phyloP scores from a whole-genome alignment of 2,113 vertebrate species.

The Brachyistius frenatus region DNA sequence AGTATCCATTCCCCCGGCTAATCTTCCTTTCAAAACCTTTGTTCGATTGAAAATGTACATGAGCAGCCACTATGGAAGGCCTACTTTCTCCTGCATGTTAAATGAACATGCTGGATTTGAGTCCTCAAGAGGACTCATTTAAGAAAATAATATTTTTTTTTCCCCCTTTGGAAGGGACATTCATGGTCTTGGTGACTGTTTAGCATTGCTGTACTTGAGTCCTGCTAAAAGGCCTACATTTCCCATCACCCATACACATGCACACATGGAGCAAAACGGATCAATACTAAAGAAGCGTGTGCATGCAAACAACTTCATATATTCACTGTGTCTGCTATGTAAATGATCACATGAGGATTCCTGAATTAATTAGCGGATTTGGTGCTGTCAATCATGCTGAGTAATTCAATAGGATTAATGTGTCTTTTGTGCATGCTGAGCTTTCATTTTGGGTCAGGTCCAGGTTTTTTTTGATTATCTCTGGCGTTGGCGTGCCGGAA shows the following conservation, averaged over 20 bases:
- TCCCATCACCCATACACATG: conserved; percentile 6
- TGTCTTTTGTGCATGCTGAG: conserved; percentile 70
- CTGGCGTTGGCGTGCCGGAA: conserved; percentile 17
- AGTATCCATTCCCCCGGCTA: conserved; percentile 28
- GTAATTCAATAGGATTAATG: conserved; percentile 68
- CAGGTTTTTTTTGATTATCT: conserved; percentile 71
- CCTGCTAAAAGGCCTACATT: conserved; percentile 15
- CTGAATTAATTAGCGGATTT: conserved; percentile 62
- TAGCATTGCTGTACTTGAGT: conserved; percentile 5
- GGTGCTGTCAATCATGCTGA: conserved; percentile 65
- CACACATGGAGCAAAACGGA: conserved; percentile 17
- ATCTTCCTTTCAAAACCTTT: conserved; percentile 40
- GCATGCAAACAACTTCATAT: conserved; percentile 32
- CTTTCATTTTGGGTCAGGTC: conserved; percentile 71
- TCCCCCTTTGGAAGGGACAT: not conserved
- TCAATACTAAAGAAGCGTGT: conserved; percentile 21
- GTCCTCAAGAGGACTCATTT: conserved; percentile 35
- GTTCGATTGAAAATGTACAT: conserved; percentile 42
- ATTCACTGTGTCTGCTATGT: conserved; percentile 18
- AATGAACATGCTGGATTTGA: conserved; percentile 5
- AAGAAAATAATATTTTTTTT: not conserved
- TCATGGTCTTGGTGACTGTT: conserved; percentile 8
- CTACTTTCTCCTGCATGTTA: conserved; percentile 24
- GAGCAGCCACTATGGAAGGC: conserved; percentile 21
- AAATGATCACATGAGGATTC: conserved; percentile 24